These are phyloP conservation scores for Caenorhabditis briggsae DNA, from an alignment of 1,140 invertebrate genomes.

Conservation along the genomic window DNA sequence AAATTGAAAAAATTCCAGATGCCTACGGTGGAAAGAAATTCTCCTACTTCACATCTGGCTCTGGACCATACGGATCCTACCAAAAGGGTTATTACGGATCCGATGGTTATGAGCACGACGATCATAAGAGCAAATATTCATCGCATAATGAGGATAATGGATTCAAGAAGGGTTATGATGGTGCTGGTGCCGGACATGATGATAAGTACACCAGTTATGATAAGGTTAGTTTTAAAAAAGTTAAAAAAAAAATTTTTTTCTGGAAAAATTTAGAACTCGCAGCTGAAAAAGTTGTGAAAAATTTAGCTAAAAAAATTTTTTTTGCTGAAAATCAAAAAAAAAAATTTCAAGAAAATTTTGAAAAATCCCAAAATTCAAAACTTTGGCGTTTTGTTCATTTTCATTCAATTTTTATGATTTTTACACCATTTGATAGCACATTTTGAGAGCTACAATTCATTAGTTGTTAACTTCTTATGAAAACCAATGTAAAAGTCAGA, in stretches of 20 bases:
- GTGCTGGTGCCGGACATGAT: constrained; percentile 30
- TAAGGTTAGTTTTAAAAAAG: background rate
- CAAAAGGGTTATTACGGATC: constrained; percentile 65
- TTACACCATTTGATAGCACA: background rate
- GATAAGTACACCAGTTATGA: constrained; percentile 51
- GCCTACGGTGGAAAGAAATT: constrained; percentile 65
- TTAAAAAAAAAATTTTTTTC: no score
- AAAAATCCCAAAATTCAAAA: no score
- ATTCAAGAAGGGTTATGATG: constrained; percentile 64
- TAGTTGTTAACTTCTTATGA: background rate
- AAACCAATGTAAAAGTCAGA: background rate
- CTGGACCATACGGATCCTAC: constrained; percentile 65
- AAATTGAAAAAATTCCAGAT: constrained; percentile 44
- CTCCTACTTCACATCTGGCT: constrained; percentile 63
- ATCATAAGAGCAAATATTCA: constrained; percentile 57
- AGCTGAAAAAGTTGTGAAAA: background rate
- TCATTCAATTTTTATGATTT: no score
- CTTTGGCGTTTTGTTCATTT: no score
- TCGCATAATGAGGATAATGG: constrained; percentile 61
- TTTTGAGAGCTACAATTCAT: background rate
- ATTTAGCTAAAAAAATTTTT: background rate
- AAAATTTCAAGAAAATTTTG: no score
- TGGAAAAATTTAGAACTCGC: no score
- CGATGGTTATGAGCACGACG: constrained; percentile 65
- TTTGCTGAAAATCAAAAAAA: no score